Conservation (phyloP, 1,140 invertebrate species). For the Tetranychus cinnabarinus region DNA sequence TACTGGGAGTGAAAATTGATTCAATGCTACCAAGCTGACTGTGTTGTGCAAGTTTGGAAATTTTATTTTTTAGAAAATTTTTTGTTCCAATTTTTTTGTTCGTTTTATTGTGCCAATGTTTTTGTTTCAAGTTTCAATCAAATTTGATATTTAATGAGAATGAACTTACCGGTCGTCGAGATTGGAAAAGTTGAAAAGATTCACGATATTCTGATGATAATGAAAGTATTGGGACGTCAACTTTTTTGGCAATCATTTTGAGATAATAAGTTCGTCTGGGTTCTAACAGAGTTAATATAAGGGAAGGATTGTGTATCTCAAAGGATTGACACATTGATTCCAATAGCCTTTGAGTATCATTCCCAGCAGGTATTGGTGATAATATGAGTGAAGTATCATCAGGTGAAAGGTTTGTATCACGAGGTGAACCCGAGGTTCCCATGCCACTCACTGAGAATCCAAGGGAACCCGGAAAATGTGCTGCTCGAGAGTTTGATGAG, state of each 20-base stretch:
- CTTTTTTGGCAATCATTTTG: neutral
- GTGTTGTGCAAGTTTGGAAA: too few relatives aligned
- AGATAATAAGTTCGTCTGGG: neutral
- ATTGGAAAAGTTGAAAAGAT: neutral
- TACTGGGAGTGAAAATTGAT: too few relatives aligned
- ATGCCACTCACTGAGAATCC: neutral
- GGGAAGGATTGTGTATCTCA: constrained; percentile 1
- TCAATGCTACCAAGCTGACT: too few relatives aligned
- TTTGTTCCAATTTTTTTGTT: too few relatives aligned
- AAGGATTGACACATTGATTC: constrained; percentile 4
- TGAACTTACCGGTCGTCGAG: too few relatives aligned
- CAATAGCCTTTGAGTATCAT: constrained; percentile 6
- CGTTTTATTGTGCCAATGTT: too few relatives aligned
- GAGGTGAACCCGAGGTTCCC: neutral
- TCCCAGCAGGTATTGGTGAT: neutral
- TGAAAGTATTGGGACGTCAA: constrained; percentile 2
- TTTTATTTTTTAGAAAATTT: too few relatives aligned
- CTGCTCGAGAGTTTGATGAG: neutral
- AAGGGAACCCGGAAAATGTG: neutral
- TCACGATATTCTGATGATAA: constrained; percentile 2
- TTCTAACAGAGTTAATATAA: constrained; percentile 6
- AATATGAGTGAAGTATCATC: neutral
- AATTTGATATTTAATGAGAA: too few relatives aligned
- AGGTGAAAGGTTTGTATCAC: neutral
- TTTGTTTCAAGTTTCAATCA: too few relatives aligned